These are phyloP conservation scores for Stercorarius parasiticus DNA, from an alignment of 2,113 vertebrate species.

Conservation along the genomic window DNA sequence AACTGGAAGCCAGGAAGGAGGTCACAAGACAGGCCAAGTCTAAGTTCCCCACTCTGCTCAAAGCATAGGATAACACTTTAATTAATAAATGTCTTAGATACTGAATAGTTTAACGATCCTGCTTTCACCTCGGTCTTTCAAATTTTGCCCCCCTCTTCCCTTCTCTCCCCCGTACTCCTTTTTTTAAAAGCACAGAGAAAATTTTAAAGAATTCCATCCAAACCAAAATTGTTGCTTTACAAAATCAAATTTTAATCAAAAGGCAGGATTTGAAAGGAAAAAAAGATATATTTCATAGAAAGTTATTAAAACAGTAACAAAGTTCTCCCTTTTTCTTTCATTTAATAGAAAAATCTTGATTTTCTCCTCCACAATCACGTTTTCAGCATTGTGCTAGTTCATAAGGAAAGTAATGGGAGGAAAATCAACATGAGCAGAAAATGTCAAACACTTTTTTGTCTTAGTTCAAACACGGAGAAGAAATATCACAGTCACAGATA, in stretches of 20 bases:
- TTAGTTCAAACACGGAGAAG: background rate
- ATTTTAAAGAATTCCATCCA: background rate
- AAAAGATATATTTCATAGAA: background rate
- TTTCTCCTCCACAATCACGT: background rate
- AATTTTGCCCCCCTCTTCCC: background rate
- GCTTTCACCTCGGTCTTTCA: background rate
- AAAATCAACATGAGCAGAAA: background rate
- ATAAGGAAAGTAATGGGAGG: background rate
- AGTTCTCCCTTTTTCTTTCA: background rate
- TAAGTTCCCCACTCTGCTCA: background rate
- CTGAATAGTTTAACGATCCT: background rate
- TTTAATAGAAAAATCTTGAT: background rate
- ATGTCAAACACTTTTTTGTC: background rate
- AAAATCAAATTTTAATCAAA: background rate
- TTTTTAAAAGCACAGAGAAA: background rate
- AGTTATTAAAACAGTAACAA: background rate
- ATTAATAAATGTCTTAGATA: background rate
- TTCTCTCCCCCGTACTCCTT: fast-evolving
- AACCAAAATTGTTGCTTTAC: background rate
- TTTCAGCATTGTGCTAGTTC: background rate
- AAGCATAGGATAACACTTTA: background rate
- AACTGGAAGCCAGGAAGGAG: background rate
- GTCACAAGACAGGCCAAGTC: background rate
- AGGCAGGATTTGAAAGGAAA: background rate
- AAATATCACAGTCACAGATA: background rate